These are phyloP conservation scores for Karalla daura DNA, from an alignment of 2,797 vertebrate species.

Conservation along the genomic window DNA sequence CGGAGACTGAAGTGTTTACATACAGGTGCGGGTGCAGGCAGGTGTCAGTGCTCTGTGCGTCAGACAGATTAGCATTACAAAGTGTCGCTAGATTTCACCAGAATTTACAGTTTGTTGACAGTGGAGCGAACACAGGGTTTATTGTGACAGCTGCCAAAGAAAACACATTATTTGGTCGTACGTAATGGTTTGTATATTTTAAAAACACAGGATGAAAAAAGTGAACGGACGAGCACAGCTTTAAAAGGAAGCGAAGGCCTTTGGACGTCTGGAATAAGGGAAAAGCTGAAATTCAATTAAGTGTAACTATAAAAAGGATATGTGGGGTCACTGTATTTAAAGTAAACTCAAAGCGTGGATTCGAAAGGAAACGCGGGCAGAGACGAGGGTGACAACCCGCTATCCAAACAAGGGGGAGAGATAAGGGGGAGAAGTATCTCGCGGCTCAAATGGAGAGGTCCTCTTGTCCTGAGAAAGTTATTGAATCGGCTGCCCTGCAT, in stretches of 20 bases:
- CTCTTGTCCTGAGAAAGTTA: conserved; percentile 62
- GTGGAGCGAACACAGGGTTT: neutral
- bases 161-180: neutral
- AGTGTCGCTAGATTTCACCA: neutral
- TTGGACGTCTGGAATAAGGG: neutral
- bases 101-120: conserved; percentile 17
- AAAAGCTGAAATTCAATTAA: conserved; percentile 10
- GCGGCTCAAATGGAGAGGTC: conserved; percentile 51
- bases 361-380: conserved; percentile 45
- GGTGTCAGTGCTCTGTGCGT: conserved; percentile 20
- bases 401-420: conserved; percentile 32
- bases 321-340: neutral
- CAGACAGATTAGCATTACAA: conserved; percentile 9
- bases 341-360: conserved; percentile 25
- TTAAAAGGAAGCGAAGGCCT: too few relatives aligned
- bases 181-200: neutral
- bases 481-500: conserved; percentile 73
- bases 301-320: neutral
- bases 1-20: conserved; percentile 44
- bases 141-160: neutral
- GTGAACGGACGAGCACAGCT: neutral
- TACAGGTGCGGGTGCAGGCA: conserved; percentile 42
- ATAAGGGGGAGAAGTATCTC: conserved; percentile 28
- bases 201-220: neutral
- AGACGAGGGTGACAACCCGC: conserved; percentile 29